These are phyloP conservation scores for Actinemys pallida DNA, from an alignment of 2,113 vertebrate species.

Conservation along the genomic window DNA sequence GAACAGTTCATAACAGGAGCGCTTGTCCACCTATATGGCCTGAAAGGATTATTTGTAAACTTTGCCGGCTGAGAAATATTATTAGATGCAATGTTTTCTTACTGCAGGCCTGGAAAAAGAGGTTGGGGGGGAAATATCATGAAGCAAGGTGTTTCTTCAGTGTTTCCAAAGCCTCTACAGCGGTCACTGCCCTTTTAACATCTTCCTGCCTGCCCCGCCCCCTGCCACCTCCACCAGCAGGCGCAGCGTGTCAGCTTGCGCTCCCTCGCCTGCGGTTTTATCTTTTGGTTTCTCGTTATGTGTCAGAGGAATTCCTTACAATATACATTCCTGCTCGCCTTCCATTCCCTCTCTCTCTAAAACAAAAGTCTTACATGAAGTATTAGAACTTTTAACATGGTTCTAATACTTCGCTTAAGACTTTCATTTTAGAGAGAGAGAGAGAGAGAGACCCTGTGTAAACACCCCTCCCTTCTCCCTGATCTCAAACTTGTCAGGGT, in stretches of 20 bases:
- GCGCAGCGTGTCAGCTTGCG: background rate
- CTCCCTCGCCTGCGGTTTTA: background rate
- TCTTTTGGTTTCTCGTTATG: background rate
- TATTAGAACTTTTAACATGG: background rate
- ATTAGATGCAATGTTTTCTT: background rate
- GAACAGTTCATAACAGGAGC: background rate
- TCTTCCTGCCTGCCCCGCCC: background rate
- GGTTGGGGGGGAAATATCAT: accelerated
- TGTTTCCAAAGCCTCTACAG: background rate
- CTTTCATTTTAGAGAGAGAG: background rate
- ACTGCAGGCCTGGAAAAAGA: background rate
- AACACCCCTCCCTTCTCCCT: background rate
- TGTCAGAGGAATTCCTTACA: background rate
- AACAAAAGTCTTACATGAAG: background rate
- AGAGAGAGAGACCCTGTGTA: background rate
- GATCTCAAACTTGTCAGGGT: background rate
- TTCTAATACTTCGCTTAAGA: background rate
- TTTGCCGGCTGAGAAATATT: background rate
- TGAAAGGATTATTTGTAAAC: background rate
- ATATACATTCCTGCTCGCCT: background rate
- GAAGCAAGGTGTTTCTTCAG: background rate
- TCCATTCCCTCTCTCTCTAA: background rate
- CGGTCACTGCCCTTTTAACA: accelerated
- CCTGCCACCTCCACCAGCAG: accelerated
- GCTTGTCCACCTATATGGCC: background rate